Conservation (phyloP, 2,888 invertebrate genomes). For the Lycophotia porphyrea region DNA sequence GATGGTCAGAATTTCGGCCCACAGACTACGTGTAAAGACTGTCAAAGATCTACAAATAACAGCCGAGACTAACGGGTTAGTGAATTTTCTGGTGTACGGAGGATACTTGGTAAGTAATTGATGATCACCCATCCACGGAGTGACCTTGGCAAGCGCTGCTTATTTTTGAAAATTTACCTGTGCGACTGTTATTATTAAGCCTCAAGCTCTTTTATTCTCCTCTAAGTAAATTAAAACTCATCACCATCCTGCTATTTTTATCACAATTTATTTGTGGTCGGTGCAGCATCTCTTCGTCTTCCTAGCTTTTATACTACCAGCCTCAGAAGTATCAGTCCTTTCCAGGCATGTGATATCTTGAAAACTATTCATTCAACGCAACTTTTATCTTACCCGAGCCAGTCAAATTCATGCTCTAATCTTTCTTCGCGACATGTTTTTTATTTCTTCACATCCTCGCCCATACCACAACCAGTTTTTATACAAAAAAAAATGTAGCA, state of each 20-base stretch:
- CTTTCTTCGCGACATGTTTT: neutral
- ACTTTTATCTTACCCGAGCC: neutral
- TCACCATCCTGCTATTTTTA: neutral
- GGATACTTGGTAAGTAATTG: neutral
- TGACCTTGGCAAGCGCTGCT: neutral
- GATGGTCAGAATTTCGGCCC: neutral
- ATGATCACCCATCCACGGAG: neutral
- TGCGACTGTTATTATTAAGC: too few species aligned
- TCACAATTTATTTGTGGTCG: too few species aligned
- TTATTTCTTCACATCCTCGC: neutral
- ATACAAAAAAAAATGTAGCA: neutral
- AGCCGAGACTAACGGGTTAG: neutral
- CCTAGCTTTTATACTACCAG: too few species aligned
- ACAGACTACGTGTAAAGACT: neutral
- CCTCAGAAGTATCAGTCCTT: neutral
- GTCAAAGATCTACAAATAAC: neutral
- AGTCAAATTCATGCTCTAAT: neutral
- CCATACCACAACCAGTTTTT: accelerated
- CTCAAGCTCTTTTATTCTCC: neutral
- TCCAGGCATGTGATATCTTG: neutral
- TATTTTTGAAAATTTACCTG: neutral
- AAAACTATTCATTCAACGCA: neutral
- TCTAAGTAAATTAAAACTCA: neutral
- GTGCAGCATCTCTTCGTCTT: too few species aligned
- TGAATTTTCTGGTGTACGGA: neutral